phyloP scores from a whole-genome alignment of 2,113 vertebrate genomes.

The Rousettus leschenaultii region DNA sequence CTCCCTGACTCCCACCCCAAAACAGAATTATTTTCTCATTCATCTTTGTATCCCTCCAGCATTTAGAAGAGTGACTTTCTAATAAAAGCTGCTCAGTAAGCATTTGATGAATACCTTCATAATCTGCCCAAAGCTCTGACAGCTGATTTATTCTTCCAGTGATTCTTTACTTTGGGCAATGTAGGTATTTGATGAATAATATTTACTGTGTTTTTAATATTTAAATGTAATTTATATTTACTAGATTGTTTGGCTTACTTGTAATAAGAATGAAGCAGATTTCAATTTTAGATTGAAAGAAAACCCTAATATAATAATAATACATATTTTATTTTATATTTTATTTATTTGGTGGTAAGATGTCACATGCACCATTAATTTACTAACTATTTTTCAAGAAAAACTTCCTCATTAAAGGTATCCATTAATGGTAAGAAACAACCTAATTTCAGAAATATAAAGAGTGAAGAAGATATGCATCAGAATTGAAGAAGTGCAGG shows the following conservation, averaged over 20 bases:
- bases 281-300: constrained; percentile 28
- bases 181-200: constrained; percentile 3
- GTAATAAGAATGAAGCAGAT: neutral
- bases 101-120: constrained; percentile 43
- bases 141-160: constrained; percentile 36
- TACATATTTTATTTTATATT: neutral
- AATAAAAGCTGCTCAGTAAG: neutral
- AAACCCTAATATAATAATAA: neutral
- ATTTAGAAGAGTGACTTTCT: constrained; percentile 19
- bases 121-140: constrained; percentile 11
- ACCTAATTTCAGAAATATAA: neutral
- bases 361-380: neutral
- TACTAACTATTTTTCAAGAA: neutral
- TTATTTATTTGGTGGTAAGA: neutral
- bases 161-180: constrained; percentile 33
- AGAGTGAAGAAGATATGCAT: neutral
- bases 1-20: neutral
- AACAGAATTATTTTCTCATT: neutral
- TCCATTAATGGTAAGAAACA: neutral
- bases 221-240: constrained; percentile 44
- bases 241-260: constrained; percentile 5
- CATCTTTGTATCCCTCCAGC: constrained; percentile 8
- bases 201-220: constrained; percentile 29
- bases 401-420: neutral
- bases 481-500: neutral